Evolutionary conservation across 2,113 vertebrate genomes (phyloP), one percentile per base, ranked within the genome.

Genomic region (Pelvicachromis taeniatus): DNA sequence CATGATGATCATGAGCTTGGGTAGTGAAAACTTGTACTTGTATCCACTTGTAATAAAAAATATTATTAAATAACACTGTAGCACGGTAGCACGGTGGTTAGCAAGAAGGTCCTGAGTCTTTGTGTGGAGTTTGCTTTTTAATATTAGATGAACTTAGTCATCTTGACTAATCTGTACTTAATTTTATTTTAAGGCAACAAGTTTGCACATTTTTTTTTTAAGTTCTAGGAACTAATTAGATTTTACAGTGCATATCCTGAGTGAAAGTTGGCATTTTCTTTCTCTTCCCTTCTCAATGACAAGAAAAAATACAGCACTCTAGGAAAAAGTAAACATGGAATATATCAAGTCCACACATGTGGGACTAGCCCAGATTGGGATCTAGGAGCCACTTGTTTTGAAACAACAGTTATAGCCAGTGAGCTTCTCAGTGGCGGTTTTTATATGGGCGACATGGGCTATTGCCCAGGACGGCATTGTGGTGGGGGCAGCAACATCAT

Each of bases 121-220:
- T 26, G 26, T 26, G 26, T 26, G 26, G 26, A 26, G 26, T 26
- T 26, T 26, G 29, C 29, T 29, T 6, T 29, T 7, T 4, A 0
- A n/a, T 38, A n/a, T 63, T 63, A 63, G 17, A 63, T 63, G 19
- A 35, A 63, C 58, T 35, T 35, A 35, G 58, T 61, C 16, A 61
- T 61, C 9, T 63, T 63, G 38, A 63, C 33, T 29, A 29, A 29
- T 29, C 29, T 63, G 59, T 63, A 38, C 33, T 63, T 38, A 38
- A 31, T 4, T 38, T 31, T n/a, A 10, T 63, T 63, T 63, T n/a
- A 63, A 63, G 59, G 59, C 17, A 63, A 63, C 59, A 63, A 7
- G 33, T 38, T 63, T 63, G 59, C 59, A 63, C 33, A 63, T 12
- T 63, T 38, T 63, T 63, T 29, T 12, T 61, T 61, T 0, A 35